Evolutionary conservation across 2,797 vertebrate genomes (phyloP).

Genomic region (Chromis chromis): DNA sequence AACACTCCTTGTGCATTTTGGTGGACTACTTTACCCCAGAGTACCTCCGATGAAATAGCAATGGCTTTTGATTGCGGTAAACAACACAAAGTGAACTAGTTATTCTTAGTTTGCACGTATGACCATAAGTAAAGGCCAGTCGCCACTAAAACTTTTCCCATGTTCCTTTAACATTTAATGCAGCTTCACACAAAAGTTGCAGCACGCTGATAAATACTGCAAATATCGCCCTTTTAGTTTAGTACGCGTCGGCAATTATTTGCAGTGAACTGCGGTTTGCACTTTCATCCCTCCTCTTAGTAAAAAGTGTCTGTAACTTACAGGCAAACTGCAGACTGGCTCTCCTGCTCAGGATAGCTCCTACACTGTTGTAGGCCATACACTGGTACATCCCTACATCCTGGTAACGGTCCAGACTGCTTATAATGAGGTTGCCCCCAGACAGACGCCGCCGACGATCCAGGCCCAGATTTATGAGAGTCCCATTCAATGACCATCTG

Average conservation of each 20-base stretch:
- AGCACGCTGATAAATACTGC: conserved; percentile 62
- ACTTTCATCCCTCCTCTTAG: conserved; percentile 9
- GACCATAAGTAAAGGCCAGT: background rate
- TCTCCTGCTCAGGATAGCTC: conserved; percentile 89
- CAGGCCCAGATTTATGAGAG: conserved; percentile 85
- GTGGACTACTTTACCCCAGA: conserved; percentile 23
- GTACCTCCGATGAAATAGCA: conserved; percentile 13
- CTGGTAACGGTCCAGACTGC: conserved; percentile 85
- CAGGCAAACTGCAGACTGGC: conserved; percentile 91
- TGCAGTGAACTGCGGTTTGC: conserved; percentile 28
- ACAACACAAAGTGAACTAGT: conserved; percentile 17
- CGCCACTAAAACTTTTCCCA: conserved; percentile 8
- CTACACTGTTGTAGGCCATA: conserved; percentile 88
- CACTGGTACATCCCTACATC: conserved; percentile 90
- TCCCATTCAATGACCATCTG: conserved; percentile 92
- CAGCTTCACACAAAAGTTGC: conserved; percentile 15
- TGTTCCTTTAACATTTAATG: conserved; percentile 45
- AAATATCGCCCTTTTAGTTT: conserved; percentile 29
- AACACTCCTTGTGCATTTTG: conserved; percentile 12
- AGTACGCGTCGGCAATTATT: conserved; percentile 29
- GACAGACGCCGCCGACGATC: conserved; percentile 85
- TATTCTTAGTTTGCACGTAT: conserved; percentile 19
- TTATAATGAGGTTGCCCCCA: conserved; percentile 89
- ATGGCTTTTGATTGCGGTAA: conserved; percentile 8
- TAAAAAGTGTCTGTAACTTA: conserved; percentile 76